Evolutionary conservation across 2,797 vertebrate genomes (phyloP).

Genomic region (Sarcophilus harrisii): DNA sequence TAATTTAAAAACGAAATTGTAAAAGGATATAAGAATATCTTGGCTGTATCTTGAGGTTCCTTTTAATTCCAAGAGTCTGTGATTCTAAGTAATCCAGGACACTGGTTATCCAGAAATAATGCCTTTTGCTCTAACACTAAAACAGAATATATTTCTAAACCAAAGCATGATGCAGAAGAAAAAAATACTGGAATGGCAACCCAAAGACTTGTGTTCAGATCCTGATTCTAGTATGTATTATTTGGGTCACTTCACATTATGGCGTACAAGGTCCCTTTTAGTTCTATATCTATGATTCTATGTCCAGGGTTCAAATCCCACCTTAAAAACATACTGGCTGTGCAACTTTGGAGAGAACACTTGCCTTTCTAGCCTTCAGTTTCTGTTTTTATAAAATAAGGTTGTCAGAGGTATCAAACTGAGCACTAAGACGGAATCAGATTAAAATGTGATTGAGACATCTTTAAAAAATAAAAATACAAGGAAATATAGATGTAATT

Average conservation of each 20-base stretch:
- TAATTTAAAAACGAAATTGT: not conserved
- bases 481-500: not conserved
- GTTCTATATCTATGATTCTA: not conserved
- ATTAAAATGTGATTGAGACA: not conserved
- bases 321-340: not conserved
- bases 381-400: not conserved
- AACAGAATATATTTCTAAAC: not conserved
- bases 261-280: not conserved
- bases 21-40: not conserved
- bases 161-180: fast-evolving
- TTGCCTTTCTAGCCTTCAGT: not conserved
- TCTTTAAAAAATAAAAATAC: not conserved
- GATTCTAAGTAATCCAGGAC: not conserved
- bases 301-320: not conserved
- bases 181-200: fast-evolving
- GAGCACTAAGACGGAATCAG: not conserved
- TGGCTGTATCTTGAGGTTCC: not conserved
- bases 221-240: fast-evolving
- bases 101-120: not conserved
- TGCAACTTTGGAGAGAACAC: not conserved
- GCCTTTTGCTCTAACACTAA: not conserved
- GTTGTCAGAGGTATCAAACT: not conserved
- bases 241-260: not conserved
- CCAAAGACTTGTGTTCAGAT: fast-evolving
- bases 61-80: not conserved